Base-by-base conservation (phyloP, 2,888 invertebrate species). In the Drosophila nigricruria region DNA sequence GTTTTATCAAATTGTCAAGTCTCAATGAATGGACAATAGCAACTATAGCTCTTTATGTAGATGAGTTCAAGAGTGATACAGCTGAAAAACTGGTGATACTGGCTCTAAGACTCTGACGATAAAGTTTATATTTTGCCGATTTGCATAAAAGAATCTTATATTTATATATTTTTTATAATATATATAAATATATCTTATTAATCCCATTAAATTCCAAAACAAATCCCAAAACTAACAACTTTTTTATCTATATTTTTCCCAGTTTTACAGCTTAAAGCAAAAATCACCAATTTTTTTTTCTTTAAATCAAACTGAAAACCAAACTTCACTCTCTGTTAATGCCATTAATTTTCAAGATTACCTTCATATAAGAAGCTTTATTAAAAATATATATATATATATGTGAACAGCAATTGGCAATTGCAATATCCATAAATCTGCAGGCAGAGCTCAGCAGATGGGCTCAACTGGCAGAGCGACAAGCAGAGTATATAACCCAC, bases 351-450 rank as follows among this genome's bases (percentile, higher is more conserved):
- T 65, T 8, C 1, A 36, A 58, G 34, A 36, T 36, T 14, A 1
- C 12, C 12, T 14, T 4, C 20, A 49, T 1, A 60, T 12, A 42
- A 32, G 9, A 8, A 42, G 63, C 49, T 56, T 60, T 56, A 62
- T 68, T 52, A 45, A 60, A 58, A 50, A 14, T 18, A 25, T 10
- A 12, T 14, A 43, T 5, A 43, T 20, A 63, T 65, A 69, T 68
- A 69, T 73, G 47, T 43, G 38, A 43, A 56, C 40, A 54, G 52
- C 70, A 45, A 71, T 77, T 71, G 68, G 68, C 73, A 47, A 53
- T 66, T 66, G 62, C 73, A 71, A 73, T 71, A 47, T 45, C 40
- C 64, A 85, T 82, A 73, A 82, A 78, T 83, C 52, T 58, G 18
- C 5, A 30, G 36, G 40, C n/a, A 60, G 50, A 69, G 65, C 47